Evolutionary conservation across 2,113 vertebrate species (phyloP).

Genomic region (Carettochelys insculpta): DNA sequence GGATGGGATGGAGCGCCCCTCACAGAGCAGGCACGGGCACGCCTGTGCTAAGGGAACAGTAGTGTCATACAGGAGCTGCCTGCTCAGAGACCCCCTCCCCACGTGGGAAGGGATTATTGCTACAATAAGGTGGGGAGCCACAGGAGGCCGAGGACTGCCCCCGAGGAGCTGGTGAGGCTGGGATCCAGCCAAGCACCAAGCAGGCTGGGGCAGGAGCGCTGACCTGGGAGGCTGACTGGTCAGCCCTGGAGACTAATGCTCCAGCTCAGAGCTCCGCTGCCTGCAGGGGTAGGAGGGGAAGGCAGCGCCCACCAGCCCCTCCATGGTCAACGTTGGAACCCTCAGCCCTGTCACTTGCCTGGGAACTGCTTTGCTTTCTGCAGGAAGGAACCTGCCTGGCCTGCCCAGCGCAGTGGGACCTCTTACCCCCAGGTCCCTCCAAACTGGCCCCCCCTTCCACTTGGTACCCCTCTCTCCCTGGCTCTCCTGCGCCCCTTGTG

Average conservation of each 20-base stretch:
- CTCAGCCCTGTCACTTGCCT: too few relatives aligned
- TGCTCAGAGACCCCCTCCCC: not conserved
- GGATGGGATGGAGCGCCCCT: not conserved
- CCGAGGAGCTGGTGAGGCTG: not conserved
- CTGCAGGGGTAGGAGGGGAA: not conserved
- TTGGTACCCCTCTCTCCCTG: not conserved
- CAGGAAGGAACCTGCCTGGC: not conserved
- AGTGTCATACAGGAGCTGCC: not conserved
- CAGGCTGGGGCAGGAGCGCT: not conserved
- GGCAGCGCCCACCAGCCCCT: not conserved
- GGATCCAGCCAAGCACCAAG: not conserved
- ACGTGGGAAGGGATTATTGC: not conserved
- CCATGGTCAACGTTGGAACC: not conserved
- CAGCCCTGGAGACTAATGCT: too few relatives aligned
- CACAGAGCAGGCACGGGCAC: not conserved
- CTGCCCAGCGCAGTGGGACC: not conserved
- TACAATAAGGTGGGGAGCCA: not conserved
- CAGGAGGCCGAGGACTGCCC: not conserved
- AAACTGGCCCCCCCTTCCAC: not conserved
- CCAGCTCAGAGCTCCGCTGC: not conserved
- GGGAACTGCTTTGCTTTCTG: not conserved
- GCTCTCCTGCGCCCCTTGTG: not conserved
- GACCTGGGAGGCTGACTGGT: not conserved
- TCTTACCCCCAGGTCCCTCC: not conserved
- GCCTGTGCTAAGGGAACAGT: not conserved